Conservation (phyloP, 2,888 invertebrate genomes). For the Odontocolon sp. region DNA sequence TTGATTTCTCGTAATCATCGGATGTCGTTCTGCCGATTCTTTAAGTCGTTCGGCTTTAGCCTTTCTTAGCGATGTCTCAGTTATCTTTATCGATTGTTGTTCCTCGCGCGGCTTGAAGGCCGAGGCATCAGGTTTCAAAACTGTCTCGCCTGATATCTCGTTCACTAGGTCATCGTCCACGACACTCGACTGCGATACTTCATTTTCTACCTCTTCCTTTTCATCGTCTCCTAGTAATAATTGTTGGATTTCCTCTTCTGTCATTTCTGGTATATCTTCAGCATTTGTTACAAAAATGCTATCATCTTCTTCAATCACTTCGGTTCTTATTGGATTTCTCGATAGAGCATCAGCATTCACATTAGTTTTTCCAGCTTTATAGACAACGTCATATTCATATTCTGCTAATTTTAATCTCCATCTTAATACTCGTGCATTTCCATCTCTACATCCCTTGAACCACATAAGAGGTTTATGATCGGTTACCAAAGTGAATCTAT, state of each 20-base stretch:
- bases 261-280: background rate
- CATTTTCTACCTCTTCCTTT: background rate
- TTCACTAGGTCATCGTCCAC: background rate
- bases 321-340: background rate
- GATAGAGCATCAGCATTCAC: too few relatives aligned
- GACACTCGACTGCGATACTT: background rate
- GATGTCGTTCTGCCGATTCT: background rate
- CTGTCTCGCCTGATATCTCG: too few relatives aligned
- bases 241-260: conserved; percentile 29
- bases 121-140: too few relatives aligned
- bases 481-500: conserved; percentile 69
- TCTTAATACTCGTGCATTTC: conserved; percentile 63
- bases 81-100: background rate
- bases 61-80: background rate
- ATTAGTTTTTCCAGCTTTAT: too few relatives aligned
- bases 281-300: conserved; percentile 29
- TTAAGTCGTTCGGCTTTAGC: background rate
- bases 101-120: too few relatives aligned
- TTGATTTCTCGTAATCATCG: background rate
- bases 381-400: too few relatives aligned
- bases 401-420: conserved; percentile 71
- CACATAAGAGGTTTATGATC: conserved; percentile 71
- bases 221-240: background rate
- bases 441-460: conserved; percentile 56
- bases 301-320: conserved; percentile 16